Base-by-base conservation (phyloP, 2,113 vertebrate genomes). In the Pedetes capensis region DNA sequence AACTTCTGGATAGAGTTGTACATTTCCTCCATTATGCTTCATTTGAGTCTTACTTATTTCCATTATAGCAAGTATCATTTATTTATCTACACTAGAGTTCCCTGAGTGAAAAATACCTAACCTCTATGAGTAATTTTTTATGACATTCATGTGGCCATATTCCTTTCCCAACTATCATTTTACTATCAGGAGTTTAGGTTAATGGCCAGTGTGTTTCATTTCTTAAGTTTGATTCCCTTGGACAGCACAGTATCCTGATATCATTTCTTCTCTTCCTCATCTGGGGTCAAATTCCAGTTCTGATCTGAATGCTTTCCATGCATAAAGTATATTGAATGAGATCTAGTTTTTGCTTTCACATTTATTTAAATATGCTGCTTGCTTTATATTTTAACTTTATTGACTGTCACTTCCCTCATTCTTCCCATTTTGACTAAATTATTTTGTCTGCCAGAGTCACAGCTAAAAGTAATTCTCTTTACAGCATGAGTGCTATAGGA, bases 291-390 rank as follows among this genome's bases (percentile, higher is more conserved):
- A 64, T 55, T 61, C 34, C 32, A 63, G 27, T 51, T 34, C 79
- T 75, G 74, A 63, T 63, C 49, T 89, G 23, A 53, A 91, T 84
- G 39, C 68, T 92, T 95, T 29, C 95, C 88, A 57, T 6, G 59
- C 1, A 10, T 63, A 1, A 93, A 93, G 16, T 64, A 14, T n/a
- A n/a, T n/a, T n/a, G n/a, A n/a, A n/a, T n/a, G n/a, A 49, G 59
- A 95, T 66, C 22, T 90, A 63, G 42, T 87, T 85, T 39, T 87
- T 93, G 61, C 47, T 76, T 87, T 94, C 47, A 79, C 47, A 39
- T 79, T 97, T 95, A 93, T 69, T 96, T 85, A 95, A 92, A 95
- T 7, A 32, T 39, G 39, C 47, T 49, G 88, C 64, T 84, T 75
- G 22, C 34, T 87, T 86, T 81, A 75, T 76, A 39, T 83, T 84